Evolutionary conservation across 2,797 vertebrate species (phyloP), one percentile per base, ranked within the genome.

Genomic region (Decapterus maruadsi): DNA sequence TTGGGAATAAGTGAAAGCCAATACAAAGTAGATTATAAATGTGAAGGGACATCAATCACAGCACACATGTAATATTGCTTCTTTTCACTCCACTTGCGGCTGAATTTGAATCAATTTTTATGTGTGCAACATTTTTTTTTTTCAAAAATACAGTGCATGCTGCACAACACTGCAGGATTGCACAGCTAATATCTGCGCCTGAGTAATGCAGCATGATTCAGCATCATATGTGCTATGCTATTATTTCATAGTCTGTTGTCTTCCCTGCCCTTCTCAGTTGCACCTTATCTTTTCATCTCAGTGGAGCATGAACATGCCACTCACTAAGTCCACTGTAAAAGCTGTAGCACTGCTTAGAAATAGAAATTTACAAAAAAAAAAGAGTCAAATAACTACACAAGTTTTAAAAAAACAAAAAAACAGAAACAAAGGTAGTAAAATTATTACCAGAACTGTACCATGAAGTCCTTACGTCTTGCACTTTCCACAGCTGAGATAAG

Each of bases 21-120:
- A 88, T 88, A 90, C 75, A 89, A 95, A 95, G 93, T 89, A 87
- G 93, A 94, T 96, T 95, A 95, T 82, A 86, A 91, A 91, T 87
- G 84, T 87, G 82, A 82, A 92, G 87, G 80, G 89, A 85, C 93
- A 92, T 94, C 94, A 93, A 92, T 94, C 95, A 92, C 83, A 90
- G 89, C 87, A 82, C 88, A 86, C 82, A 29, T 86, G 29, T 73
- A 77, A 80, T 87, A 92, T 93, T 95, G 90, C 91, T 92, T 91
- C 91, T 94, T 92, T 91, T 87, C 61, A 72, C 76, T 75, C 14
- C 0, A 68, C 81, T 79, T 76, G 73, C 68, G 64, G 58, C 81
- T 83, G 76, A 86, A 77, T 42, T 19, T 57, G 46, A 16, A 42
- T 79, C 2, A 16, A 5, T 68, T 53, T 63, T 16, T 38, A 51